phyloP scores from a whole-genome alignment of 2,113 vertebrate genomes.

The Menura novaehollandiae region DNA sequence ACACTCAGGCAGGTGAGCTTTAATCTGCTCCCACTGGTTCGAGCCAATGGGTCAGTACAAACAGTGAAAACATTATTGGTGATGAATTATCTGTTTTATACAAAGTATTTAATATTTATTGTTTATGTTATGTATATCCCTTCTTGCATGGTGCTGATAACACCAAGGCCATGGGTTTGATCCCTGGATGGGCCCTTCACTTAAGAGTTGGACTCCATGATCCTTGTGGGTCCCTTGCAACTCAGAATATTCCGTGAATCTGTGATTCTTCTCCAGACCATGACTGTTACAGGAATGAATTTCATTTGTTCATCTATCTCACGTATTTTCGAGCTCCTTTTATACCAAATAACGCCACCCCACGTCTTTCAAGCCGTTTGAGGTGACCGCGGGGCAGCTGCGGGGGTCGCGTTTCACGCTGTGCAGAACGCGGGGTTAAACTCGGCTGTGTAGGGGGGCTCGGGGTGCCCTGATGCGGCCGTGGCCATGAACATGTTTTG shows the following conservation, averaged over 20 bases:
- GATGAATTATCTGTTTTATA: not conserved
- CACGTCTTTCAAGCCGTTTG: rapidly evolving
- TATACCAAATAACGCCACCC: rapidly evolving
- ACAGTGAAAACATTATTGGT: no score
- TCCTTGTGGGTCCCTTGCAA: no score
- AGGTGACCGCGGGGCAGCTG: rapidly evolving
- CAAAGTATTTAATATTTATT: not conserved
- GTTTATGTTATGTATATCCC: rapidly evolving
- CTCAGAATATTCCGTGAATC: not conserved
- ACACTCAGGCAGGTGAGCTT: not conserved
- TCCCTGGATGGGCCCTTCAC: not conserved
- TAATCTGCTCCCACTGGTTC: not conserved
- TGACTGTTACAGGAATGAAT: rapidly evolving
- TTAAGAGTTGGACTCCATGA: no score
- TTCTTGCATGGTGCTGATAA: not conserved
- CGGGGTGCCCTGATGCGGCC: rapidly evolving
- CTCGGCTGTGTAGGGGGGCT: rapidly evolving
- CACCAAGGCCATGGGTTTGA: not conserved
- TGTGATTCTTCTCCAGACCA: not conserved
- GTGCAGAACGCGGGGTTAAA: not conserved
- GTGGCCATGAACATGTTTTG: not conserved
- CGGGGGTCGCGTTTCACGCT: not conserved
- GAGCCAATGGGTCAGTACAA: rapidly evolving
- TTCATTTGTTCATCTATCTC: not conserved
- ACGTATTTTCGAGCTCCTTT: not conserved